A percentile compares a stretch with the other conserved stretches of the same genome.
These are phyloP conservation scores for Nomada ruficornis DNA, from an alignment of 2,888 invertebrate genomes.

Conservation along the genomic window DNA sequence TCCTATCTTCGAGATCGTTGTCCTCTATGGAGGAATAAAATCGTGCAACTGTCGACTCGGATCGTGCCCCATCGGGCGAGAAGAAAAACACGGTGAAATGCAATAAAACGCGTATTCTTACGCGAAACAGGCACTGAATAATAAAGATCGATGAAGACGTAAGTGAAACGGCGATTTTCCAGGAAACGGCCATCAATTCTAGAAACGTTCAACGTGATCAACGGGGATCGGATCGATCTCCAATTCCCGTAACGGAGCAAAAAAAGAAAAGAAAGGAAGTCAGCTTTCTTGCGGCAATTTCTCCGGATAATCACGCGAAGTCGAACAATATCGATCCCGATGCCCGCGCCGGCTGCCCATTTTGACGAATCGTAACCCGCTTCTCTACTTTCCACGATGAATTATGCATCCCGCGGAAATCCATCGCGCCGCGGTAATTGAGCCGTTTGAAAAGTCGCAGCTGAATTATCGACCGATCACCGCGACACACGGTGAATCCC, in stretches of 20 bases:
- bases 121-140: neutral
- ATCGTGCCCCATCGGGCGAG: neutral
- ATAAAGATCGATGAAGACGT: neutral
- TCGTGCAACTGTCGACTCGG: too few species aligned
- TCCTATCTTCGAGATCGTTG: neutral
- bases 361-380: slow-evolving; percentile 26
- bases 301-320: slow-evolving; percentile 28
- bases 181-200: neutral
- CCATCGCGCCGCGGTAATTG: slow-evolving; percentile 44
- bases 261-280: neutral
- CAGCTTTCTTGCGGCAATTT: slow-evolving; percentile 41
- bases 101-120: too few species aligned
- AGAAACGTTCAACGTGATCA: neutral
- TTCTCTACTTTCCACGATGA: slow-evolving; percentile 46
- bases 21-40: neutral
- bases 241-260: neutral
- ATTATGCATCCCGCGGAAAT: slow-evolving; percentile 50
- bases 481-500: slow-evolving; percentile 17
- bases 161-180: neutral
- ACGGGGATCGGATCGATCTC: too few species aligned
- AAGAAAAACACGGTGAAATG: neutral
- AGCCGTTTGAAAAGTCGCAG: slow-evolving; percentile 45
- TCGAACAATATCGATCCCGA: slow-evolving; percentile 35
- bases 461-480: slow-evolving; percentile 32
- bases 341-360: slow-evolving; percentile 12